Evolutionary conservation across 2,113 vertebrate genomes (phyloP).

Genomic region (Thryonomys swinderianus): DNA sequence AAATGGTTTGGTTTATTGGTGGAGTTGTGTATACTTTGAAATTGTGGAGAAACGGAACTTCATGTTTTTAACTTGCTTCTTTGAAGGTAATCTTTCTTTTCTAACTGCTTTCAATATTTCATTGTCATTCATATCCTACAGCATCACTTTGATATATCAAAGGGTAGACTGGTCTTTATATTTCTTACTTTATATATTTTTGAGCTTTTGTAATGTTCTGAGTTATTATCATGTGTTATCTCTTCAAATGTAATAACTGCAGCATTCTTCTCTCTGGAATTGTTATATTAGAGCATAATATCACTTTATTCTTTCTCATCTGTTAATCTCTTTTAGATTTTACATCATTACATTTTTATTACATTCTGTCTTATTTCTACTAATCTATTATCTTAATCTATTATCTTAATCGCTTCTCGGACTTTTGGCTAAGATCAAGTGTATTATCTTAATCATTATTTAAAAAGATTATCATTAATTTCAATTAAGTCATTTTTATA

Average conservation of each 20-base stretch:
- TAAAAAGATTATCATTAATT: not conserved
- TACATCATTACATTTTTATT: not conserved
- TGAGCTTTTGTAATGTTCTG: not conserved
- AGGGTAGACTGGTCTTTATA: not conserved
- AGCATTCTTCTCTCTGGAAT: not conserved
- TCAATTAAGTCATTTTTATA: not conserved
- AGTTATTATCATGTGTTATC: not conserved
- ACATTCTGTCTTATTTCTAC: not conserved
- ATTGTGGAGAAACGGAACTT: not conserved
- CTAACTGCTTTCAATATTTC: not conserved
- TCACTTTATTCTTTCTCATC: not conserved
- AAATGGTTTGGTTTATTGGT: not conserved
- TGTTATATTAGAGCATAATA: not conserved
- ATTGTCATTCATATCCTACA: not conserved
- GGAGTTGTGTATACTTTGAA: constrained; percentile 5
- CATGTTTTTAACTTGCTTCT: not conserved
- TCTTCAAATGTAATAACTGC: not conserved
- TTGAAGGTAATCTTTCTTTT: constrained; percentile 34
- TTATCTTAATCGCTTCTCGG: no score
- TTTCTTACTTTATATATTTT: not conserved
- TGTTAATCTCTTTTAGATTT: not conserved
- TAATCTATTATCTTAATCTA: not conserved
- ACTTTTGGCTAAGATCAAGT: no score
- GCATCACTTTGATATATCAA: not conserved
- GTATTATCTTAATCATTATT: not conserved